These are phyloP conservation scores for Pristiophorus japonicus DNA, from an alignment of 2,113 vertebrate genomes.

Conservation along the genomic window DNA sequence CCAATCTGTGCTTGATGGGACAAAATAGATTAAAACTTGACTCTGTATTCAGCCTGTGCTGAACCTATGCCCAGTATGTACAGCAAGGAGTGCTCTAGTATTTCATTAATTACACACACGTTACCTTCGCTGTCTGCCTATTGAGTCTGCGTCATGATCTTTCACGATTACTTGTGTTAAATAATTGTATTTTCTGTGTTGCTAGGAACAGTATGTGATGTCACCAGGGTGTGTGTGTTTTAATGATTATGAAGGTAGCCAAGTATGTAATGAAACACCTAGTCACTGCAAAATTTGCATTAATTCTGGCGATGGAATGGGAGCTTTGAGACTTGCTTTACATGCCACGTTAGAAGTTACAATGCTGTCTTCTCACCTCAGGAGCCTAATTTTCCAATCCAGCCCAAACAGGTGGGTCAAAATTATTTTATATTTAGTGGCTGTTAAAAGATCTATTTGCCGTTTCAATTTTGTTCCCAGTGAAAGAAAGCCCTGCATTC, in stretches of 20 bases:
- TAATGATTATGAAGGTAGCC: background rate
- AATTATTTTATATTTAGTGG: background rate
- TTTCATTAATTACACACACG: background rate
- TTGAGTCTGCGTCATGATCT: background rate
- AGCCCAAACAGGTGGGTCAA: background rate
- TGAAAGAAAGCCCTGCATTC: background rate
- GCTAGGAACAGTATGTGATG: background rate
- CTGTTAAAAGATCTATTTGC: background rate
- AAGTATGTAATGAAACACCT: background rate
- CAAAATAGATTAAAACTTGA: background rate
- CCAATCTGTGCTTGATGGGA: background rate
- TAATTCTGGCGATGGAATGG: background rate
- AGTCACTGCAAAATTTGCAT: background rate
- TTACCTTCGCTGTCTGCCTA: background rate
- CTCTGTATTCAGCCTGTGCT: background rate
- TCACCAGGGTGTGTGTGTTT: background rate
- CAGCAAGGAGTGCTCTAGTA: too few species aligned
- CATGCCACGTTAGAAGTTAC: background rate
- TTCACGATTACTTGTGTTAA: background rate
- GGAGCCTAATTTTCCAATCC: background rate
- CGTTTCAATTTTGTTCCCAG: background rate
- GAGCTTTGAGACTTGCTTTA: background rate
- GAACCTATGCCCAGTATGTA: too few species aligned
- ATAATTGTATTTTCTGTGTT: constrained; percentile 14
- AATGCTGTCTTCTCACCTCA: background rate